Evolutionary conservation across 2,888 invertebrate genomes (phyloP).

Genomic region (Coenonympha glycerion): DNA sequence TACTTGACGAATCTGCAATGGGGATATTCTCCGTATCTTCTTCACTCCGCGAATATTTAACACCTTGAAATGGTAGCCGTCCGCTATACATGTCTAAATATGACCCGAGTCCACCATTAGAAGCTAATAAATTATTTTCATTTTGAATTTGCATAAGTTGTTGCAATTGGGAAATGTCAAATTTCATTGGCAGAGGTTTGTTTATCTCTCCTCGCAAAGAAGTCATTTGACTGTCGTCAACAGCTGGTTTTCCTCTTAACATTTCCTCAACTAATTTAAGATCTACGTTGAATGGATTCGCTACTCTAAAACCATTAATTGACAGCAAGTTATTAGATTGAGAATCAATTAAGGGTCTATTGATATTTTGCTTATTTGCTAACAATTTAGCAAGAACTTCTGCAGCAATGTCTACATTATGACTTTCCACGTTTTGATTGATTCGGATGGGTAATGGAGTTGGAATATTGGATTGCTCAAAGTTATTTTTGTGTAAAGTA

Average conservation of each 20-base stretch:
- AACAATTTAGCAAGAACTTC: slow-evolving; percentile 55
- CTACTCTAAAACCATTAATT: slow-evolving; percentile 70
- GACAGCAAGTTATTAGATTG: slow-evolving; percentile 48
- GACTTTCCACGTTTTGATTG: slow-evolving; percentile 66
- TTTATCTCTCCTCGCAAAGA: slow-evolving; percentile 50
- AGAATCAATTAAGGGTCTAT: slow-evolving; percentile 53
- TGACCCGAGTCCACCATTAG: slow-evolving; percentile 49
- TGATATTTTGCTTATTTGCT: slow-evolving; percentile 48
- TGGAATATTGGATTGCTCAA: slow-evolving; percentile 51
- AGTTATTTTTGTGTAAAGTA: slow-evolving; percentile 47
- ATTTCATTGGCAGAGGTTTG: slow-evolving; percentile 50
- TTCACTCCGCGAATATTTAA: slow-evolving; percentile 68
- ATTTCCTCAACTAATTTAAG: slow-evolving; percentile 66
- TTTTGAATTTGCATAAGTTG: slow-evolving; percentile 50
- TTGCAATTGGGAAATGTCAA: slow-evolving; percentile 59
- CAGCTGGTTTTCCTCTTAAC: slow-evolving; percentile 58
- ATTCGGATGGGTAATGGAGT: slow-evolving; percentile 54
- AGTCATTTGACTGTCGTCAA: slow-evolving; percentile 54
- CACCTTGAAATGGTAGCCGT: slow-evolving; percentile 59
- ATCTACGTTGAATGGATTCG: slow-evolving; percentile 71
- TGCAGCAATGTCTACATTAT: slow-evolving; percentile 59
- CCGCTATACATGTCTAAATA: slow-evolving; percentile 56
- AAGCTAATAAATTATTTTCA: slow-evolving; percentile 46
- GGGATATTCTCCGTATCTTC: slow-evolving; percentile 68
- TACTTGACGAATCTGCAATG: slow-evolving; percentile 60